A percentile compares a stretch with the other conserved stretches of the same genome.
phyloP scores from a whole-genome alignment of 1,140 invertebrate genomes.

The Wiebesia pumilae region DNA sequence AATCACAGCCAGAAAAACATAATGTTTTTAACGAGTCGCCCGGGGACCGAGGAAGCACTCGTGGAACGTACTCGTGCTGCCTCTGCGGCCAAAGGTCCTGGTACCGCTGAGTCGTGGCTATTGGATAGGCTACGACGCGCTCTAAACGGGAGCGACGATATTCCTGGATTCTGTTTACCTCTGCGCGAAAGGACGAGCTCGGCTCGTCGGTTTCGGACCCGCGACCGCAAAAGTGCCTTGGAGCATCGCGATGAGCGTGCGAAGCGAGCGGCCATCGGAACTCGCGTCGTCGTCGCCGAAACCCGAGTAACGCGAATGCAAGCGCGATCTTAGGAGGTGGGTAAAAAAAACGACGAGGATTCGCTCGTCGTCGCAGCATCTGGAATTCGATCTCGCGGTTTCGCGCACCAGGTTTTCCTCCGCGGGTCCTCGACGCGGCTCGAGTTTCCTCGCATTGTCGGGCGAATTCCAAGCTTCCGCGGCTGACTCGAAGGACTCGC shows the following conservation, averaged over 20 bases:
- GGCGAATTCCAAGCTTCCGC: background rate
- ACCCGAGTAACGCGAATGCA: slow-evolving; percentile 34
- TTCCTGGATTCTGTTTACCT: background rate
- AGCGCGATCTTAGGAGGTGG: background rate
- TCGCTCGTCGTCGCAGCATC: background rate
- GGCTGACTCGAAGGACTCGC: background rate
- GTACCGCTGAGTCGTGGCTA: background rate
- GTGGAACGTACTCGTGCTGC: too few species aligned
- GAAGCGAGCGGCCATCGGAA: slow-evolving; percentile 3
- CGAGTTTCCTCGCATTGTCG: slow-evolving; percentile 18
- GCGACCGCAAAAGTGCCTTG: slow-evolving; percentile 27
- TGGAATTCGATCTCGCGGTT: slow-evolving; percentile 35
- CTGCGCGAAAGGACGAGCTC: slow-evolving; percentile 5
- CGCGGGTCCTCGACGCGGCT: background rate
- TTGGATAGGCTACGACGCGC: background rate
- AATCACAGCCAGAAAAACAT: background rate
- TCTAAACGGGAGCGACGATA: background rate
- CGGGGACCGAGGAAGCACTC: too few species aligned
- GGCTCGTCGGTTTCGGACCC: background rate
- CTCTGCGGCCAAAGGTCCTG: background rate
- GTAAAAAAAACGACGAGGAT: background rate
- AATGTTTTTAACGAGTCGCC: background rate
- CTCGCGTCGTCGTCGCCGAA: background rate
- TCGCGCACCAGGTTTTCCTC: background rate
- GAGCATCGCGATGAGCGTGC: slow-evolving; percentile 23